These are phyloP conservation scores for Todiramphus saurophagus DNA, from an alignment of 2,113 vertebrate genomes.

Conservation along the genomic window DNA sequence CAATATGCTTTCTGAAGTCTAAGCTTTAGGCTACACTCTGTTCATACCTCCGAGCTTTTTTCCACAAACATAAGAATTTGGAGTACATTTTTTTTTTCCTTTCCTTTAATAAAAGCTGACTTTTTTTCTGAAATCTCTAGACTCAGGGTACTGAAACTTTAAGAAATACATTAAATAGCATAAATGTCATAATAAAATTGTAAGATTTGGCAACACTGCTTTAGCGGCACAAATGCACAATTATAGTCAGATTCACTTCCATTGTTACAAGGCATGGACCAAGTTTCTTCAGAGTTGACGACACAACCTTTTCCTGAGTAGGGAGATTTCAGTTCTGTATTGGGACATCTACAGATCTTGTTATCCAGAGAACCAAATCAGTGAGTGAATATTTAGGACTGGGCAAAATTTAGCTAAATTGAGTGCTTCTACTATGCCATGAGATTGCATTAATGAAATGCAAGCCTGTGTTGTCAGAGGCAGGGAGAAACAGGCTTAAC, in stretches of 20 bases:
- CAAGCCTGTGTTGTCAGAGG: neutral
- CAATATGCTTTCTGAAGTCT: neutral
- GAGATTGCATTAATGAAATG: neutral
- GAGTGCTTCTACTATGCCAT: neutral
- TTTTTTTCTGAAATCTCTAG: neutral
- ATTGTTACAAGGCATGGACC: neutral
- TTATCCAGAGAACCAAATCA: accelerated
- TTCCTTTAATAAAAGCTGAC: neutral
- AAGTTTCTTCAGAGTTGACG: neutral
- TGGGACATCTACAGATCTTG: neutral
- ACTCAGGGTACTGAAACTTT: neutral
- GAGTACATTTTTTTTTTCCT: neutral
- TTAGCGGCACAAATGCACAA: neutral
- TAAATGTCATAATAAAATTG: neutral
- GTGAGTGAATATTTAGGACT: neutral
- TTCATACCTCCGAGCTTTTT: neutral
- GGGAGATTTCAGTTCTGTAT: neutral
- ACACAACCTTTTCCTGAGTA: neutral
- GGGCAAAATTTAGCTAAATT: neutral
- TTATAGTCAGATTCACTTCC: neutral
- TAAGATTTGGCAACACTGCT: neutral
- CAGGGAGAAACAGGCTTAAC: neutral
- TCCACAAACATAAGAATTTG: neutral
- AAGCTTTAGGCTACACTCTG: neutral
- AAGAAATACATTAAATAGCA: neutral